Conservation (phyloP, 2,888 invertebrate genomes). For the Anticlea derivata region DNA sequence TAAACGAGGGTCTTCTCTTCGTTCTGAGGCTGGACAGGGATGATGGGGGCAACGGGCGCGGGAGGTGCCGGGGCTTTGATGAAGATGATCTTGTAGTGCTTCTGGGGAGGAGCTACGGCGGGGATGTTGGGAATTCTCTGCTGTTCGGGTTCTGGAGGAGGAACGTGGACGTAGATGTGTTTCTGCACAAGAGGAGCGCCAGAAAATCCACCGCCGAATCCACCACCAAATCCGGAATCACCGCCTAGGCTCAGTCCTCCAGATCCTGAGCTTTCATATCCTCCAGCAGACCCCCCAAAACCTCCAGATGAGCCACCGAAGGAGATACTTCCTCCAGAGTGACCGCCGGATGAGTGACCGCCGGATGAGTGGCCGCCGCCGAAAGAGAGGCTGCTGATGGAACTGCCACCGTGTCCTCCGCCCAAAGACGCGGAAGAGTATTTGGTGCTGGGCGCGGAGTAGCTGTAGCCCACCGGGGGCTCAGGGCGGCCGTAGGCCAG, state of each 20-base stretch:
- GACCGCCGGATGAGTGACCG: constrained; percentile 47
- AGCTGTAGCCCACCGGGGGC: constrained; percentile 79
- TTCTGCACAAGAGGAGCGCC: constrained; percentile 89
- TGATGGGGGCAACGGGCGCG: constrained; percentile 91
- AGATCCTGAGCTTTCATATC: constrained; percentile 38
- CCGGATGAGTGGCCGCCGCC: constrained; percentile 57
- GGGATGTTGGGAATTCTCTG: constrained; percentile 86
- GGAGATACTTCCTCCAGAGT: constrained; percentile 54
- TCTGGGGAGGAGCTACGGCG: constrained; percentile 89
- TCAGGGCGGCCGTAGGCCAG: constrained; percentile 76
- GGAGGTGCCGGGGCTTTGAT: constrained; percentile 95
- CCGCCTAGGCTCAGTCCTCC: constrained; percentile 59
- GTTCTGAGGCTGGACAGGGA: constrained; percentile 91
- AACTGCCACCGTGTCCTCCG: constrained; percentile 51
- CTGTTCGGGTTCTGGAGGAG: constrained; percentile 93
- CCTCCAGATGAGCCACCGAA: constrained; percentile 57
- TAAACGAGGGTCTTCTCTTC: constrained; percentile 95
- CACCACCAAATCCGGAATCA: constrained; percentile 68
- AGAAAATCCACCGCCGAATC: constrained; percentile 73
- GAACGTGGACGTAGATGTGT: constrained; percentile 95
- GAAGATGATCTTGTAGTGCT: constrained; percentile 96
- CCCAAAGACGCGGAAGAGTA: constrained; percentile 54
- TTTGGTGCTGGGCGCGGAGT: constrained; percentile 64
- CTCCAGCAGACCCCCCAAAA: constrained; percentile 52
- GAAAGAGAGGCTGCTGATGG: constrained; percentile 45